Conservation (phyloP, 2,797 vertebrate genomes). For the Microctenopoma stevenorrisi region DNA sequence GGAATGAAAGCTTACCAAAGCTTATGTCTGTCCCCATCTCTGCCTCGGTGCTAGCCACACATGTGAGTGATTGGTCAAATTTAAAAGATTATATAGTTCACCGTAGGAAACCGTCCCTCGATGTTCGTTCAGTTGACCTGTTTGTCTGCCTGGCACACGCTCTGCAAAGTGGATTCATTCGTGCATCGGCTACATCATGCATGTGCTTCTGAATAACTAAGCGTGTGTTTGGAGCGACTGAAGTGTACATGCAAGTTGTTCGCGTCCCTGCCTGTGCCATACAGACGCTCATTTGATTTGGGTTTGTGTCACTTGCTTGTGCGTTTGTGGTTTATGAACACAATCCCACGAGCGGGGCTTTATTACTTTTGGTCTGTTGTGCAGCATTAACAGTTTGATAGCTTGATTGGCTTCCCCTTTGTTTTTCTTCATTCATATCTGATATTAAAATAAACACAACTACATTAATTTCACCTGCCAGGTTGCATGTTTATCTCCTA, state of each 20-base stretch:
- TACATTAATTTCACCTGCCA: constrained; percentile 38
- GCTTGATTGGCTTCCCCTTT: constrained; percentile 53
- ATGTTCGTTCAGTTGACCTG: constrained; percentile 44
- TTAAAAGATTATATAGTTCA: constrained; percentile 12
- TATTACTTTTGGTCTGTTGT: constrained; percentile 64
- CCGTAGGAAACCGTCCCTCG: constrained; percentile 22
- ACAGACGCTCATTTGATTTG: constrained; percentile 51
- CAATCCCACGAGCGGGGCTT: constrained; percentile 41
- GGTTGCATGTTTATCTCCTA: constrained; percentile 15
- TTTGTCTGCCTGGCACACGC: constrained; percentile 44
- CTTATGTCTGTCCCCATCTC: constrained; percentile 6
- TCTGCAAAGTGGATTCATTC: constrained; percentile 17
- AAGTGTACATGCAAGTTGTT: constrained; percentile 8
- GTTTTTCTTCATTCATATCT: constrained; percentile 24
- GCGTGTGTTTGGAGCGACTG: constrained; percentile 14
- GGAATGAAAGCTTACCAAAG: constrained; percentile 31
- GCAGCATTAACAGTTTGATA: constrained; percentile 59
- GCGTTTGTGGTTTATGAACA: constrained; percentile 55
- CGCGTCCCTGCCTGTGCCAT: constrained; percentile 10
- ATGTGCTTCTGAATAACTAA: constrained; percentile 29
- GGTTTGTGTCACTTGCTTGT: constrained; percentile 37
- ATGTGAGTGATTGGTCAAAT: constrained; percentile 55
- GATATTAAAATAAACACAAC: constrained; percentile 48
- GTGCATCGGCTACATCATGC: constrained; percentile 4
- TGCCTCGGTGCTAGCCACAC: constrained; percentile 30